A percentile compares a stretch with the other conserved stretches of the same genome.
phyloP scores from a whole-genome alignment of 2,797 vertebrate genomes.

The Mus caroli region DNA sequence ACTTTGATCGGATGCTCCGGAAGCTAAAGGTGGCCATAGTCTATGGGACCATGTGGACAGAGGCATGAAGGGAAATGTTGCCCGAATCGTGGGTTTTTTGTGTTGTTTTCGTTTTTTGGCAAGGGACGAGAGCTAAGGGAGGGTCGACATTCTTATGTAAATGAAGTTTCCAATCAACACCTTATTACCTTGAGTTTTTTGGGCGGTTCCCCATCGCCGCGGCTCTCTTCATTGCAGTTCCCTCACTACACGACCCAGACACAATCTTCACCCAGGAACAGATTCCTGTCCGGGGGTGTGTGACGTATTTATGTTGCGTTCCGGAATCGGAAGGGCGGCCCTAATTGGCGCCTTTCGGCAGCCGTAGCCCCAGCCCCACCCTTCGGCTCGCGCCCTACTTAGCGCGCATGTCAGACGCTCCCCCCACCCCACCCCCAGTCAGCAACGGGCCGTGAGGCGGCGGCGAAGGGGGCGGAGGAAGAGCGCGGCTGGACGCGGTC shows the following conservation, averaged over 20 bases:
- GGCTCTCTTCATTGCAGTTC: neutral
- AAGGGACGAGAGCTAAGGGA: neutral
- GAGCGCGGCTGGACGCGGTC: slow-evolving; percentile 49
- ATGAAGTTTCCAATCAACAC: neutral
- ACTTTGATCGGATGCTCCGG: slow-evolving; percentile 67
- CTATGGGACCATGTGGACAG: slow-evolving; percentile 45
- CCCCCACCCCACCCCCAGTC: slow-evolving; percentile 64
- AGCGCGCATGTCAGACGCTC: slow-evolving; percentile 76
- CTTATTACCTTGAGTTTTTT: neutral
- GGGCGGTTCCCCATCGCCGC: neutral
- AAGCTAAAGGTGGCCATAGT: slow-evolving; percentile 77
- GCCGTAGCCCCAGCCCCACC: slow-evolving; percentile 63
- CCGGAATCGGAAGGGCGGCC: neutral
- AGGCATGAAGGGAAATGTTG: neutral
- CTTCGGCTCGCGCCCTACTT: slow-evolving; percentile 37
- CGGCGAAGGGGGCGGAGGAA: slow-evolving; percentile 72
- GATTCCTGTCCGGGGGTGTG: neutral
- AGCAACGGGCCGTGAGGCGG: slow-evolving; percentile 83
- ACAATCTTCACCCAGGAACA: neutral
- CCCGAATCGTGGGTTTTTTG: neutral
- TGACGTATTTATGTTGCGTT: rapidly evolving
- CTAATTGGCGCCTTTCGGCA: slow-evolving; percentile 24
- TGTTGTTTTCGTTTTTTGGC: neutral
- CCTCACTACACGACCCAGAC: neutral
- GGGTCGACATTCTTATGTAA: neutral